A percentile compares a stretch with the other conserved stretches of the same genome.
Evolutionary conservation across 2,888 invertebrate species (phyloP).

Genomic region (Sicus ferrugineus): DNA sequence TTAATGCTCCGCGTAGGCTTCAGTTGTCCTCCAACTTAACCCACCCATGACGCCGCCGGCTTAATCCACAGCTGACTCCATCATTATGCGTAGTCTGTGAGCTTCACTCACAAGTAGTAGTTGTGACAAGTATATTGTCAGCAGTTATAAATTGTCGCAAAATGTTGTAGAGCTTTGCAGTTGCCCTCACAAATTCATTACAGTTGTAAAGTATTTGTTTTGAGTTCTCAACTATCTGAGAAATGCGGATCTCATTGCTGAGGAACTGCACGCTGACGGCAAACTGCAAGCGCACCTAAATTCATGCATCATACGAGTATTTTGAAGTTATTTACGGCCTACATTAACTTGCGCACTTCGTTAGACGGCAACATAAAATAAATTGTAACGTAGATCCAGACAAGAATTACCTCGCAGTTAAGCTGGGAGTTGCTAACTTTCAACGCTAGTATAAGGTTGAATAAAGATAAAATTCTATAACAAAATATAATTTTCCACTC

Average conservation of each 20-base stretch:
- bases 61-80: background rate
- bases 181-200: conserved; percentile 8
- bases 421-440: too few relatives aligned
- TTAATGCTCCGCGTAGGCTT: conserved; percentile 28
- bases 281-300: conserved; percentile 5
- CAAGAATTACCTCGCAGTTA: background rate
- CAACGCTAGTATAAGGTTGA: background rate
- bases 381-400: conserved; percentile 30
- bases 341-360: background rate
- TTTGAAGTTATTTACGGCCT: background rate
- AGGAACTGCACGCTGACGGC: background rate
- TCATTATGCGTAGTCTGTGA: too few relatives aligned
- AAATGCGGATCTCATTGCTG: background rate
- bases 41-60: background rate
- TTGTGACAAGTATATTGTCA: too few relatives aligned
- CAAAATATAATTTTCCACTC: background rate
- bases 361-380: conserved; percentile 1
- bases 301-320: conserved; percentile 14
- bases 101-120: too few relatives aligned
- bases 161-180: conserved; percentile 11
- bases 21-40: background rate
- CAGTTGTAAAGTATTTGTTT: background rate
- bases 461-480: background rate
- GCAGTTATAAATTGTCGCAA: conserved; percentile 5
- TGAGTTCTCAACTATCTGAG: background rate